A percentile compares a stretch with the other conserved stretches of the same genome.
These are phyloP conservation scores for Oncorhynchus nerka DNA, from an alignment of 2,113 vertebrate genomes.

Conservation along the genomic window DNA sequence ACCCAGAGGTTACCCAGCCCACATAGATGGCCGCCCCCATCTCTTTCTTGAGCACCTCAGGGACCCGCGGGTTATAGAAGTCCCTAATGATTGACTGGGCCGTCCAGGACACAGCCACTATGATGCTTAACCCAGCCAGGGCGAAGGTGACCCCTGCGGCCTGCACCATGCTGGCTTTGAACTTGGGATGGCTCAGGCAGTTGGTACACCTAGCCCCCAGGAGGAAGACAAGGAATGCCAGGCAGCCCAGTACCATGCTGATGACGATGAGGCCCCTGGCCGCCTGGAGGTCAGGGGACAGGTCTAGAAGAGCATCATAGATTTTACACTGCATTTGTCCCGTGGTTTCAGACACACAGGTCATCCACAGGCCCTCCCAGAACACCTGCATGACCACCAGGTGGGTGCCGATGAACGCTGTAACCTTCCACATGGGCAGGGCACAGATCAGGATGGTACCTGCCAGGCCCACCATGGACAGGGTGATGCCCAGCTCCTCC, in stretches of 20 bases:
- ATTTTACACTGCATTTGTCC: conserved; percentile 87
- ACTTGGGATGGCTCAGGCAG: conserved; percentile 67
- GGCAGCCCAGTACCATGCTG: conserved; percentile 71
- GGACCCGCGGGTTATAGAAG: conserved; percentile 87
- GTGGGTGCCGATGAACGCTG: conserved; percentile 82
- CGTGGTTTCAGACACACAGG: conserved; percentile 79
- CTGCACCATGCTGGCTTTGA: conserved; percentile 71
- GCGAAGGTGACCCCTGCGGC: conserved; percentile 73
- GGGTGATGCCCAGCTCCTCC: conserved; percentile 77
- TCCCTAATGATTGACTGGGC: conserved; percentile 86
- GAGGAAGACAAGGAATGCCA: conserved; percentile 75
- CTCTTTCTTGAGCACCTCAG: conserved; percentile 85
- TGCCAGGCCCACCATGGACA: conserved; percentile 75
- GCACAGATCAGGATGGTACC: conserved; percentile 83
- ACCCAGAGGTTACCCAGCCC: conserved; percentile 81
- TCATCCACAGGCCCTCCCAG: conserved; percentile 90
- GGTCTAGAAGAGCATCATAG: conserved; percentile 82
- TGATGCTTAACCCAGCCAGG: conserved; percentile 69
- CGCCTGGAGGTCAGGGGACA: conserved; percentile 78
- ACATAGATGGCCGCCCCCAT: conserved; percentile 88
- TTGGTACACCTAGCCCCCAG: conserved; percentile 77
- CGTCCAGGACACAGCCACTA: conserved; percentile 85
- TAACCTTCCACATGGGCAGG: conserved; percentile 88
- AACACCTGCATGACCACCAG: conserved; percentile 85
- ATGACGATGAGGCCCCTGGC: conserved; percentile 78